These are phyloP conservation scores for Molothrus ater DNA, from an alignment of 2,797 vertebrate genomes.

Conservation along the genomic window DNA sequence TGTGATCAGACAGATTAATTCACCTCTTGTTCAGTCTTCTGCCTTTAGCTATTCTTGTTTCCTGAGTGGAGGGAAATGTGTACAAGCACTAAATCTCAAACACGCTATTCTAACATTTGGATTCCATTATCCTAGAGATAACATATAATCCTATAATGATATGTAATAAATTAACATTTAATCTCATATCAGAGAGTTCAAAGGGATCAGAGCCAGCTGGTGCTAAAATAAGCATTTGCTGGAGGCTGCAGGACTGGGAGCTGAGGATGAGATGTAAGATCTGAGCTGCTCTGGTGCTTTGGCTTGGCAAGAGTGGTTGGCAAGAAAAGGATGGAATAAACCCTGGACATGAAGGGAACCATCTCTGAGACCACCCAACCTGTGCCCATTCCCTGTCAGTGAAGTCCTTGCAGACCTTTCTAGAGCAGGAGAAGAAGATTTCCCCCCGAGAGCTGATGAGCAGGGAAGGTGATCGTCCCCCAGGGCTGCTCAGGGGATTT, in stretches of 20 bases:
- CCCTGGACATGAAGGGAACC: neutral
- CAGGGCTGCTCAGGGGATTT: neutral
- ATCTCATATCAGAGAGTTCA: conserved; percentile 55
- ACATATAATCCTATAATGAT: conserved; percentile 54
- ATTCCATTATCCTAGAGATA: conserved; percentile 53
- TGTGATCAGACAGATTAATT: conserved; percentile 34
- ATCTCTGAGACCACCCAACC: neutral
- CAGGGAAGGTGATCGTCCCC: neutral
- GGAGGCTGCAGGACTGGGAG: conserved; percentile 18
- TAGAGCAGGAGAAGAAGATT: neutral
- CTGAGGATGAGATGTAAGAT: neutral
- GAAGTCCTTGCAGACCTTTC: neutral
- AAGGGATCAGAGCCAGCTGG: conserved; percentile 52
- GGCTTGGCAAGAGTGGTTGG: neutral
- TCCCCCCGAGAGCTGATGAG: neutral
- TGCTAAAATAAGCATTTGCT: conserved; percentile 57
- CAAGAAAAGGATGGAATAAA: neutral
- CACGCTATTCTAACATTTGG: conserved; percentile 50
- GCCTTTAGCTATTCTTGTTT: conserved; percentile 27
- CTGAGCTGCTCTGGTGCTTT: neutral
- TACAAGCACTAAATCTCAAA: conserved; percentile 50
- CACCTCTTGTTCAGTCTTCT: conserved; percentile 5
- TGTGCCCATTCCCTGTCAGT: neutral
- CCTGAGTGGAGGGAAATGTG: conserved; percentile 2
- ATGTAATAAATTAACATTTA: conserved; percentile 59